Percentiles rank a stretch among this genome's conserved stretches.
Evolutionary conservation across 2,113 vertebrate genomes (phyloP).

Genomic region (Bufo gargarizans): DNA sequence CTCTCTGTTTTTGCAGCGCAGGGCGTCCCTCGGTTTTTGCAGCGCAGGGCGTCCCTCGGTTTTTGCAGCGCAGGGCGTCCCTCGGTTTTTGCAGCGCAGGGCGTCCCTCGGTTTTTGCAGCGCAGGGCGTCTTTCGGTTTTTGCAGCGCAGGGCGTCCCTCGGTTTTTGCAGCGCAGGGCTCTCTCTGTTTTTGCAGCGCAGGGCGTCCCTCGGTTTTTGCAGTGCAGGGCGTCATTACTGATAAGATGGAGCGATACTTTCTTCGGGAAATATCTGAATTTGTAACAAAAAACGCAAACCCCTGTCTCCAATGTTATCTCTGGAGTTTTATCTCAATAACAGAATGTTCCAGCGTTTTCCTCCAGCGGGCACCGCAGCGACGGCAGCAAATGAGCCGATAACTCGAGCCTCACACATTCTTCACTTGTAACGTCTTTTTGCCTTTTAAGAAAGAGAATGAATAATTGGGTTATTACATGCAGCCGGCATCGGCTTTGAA

Average conservation of each 20-base stretch:
- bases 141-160: no score
- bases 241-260: background rate
- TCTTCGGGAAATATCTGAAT: background rate
- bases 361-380: background rate
- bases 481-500: background rate
- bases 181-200: no score
- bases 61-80: no score
- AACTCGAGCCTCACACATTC: background rate
- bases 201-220: background rate
- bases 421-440: constrained; percentile 18
- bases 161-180: no score
- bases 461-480: constrained; percentile 16
- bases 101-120: no score
- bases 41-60: no score
- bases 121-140: no score
- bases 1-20: no score
- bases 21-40: no score
- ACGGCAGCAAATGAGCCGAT: background rate
- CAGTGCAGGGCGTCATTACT: background rate
- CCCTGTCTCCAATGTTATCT: constrained; percentile 1
- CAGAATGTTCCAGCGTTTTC: background rate
- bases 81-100: no score
- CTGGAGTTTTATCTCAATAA: background rate
- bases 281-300: background rate
- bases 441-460: constrained; percentile 12